phyloP scores from a whole-genome alignment of 2,113 vertebrate genomes.

The Rallus limicola region DNA sequence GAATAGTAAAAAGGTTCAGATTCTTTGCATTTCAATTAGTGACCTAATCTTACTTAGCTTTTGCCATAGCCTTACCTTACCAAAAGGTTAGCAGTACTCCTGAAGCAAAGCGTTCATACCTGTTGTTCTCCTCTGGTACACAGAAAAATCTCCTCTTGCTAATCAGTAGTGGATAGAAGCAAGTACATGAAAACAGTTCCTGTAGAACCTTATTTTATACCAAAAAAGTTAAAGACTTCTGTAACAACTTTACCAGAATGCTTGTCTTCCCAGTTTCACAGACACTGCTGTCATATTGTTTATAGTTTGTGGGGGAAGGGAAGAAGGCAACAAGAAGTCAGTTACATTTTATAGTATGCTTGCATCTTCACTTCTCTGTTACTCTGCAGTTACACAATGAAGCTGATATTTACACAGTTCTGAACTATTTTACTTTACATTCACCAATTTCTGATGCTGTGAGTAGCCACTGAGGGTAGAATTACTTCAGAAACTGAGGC shows the following conservation, averaged over 20 bases:
- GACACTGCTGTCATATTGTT: background rate
- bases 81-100: background rate
- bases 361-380: background rate
- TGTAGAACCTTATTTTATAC: background rate
- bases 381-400: background rate
- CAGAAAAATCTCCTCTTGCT: background rate
- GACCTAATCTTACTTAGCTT: background rate
- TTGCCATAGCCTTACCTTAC: background rate
- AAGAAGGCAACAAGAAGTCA: background rate
- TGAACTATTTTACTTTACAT: background rate
- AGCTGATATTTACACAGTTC: background rate
- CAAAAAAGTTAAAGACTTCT: background rate
- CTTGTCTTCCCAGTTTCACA: background rate
- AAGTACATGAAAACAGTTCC: background rate
- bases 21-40: background rate
- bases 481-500: background rate
- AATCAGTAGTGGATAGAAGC: background rate
- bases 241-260: background rate
- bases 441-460: background rate
- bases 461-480: rapidly evolving
- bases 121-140: background rate
- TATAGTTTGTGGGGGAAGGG: background rate
- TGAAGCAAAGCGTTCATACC: background rate
- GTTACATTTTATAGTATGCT: background rate
- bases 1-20: background rate